Conservation (phyloP, 2,797 vertebrate species). For the Buceros bicornis region DNA sequence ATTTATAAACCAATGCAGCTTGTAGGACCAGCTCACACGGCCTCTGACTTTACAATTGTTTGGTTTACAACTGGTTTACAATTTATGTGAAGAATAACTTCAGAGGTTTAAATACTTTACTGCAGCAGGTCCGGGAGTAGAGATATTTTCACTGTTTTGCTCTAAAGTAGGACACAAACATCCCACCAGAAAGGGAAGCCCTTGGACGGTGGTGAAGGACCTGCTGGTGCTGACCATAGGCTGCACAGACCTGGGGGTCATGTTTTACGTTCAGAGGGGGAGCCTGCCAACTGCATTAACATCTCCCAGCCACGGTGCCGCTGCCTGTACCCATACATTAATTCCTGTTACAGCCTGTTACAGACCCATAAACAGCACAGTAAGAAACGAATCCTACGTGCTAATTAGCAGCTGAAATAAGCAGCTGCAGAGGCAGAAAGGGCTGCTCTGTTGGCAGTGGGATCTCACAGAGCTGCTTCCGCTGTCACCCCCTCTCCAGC, state of each 20-base stretch:
- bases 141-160: constrained; percentile 9
- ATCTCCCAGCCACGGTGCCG: background rate
- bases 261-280: constrained; percentile 56
- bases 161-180: constrained; percentile 14
- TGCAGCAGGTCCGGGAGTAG: constrained; percentile 36
- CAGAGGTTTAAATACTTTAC: constrained; percentile 47
- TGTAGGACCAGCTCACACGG: background rate
- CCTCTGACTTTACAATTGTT: background rate
- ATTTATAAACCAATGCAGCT: background rate
- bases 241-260: constrained; percentile 49
- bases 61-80: background rate
- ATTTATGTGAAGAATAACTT: constrained; percentile 27
- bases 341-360: constrained; percentile 36
- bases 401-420: background rate
- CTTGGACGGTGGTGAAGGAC: background rate
- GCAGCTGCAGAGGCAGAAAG: background rate
- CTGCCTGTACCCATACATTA: constrained; percentile 53
- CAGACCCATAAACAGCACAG: background rate
- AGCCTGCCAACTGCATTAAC: constrained; percentile 27
- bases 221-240: background rate
- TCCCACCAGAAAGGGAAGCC: background rate
- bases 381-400: background rate
- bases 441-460: background rate
- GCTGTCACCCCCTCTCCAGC: background rate
- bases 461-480: fast-evolving